Evolutionary conservation across 2,888 invertebrate genomes (phyloP).

Genomic region (Ligdia adustata): DNA sequence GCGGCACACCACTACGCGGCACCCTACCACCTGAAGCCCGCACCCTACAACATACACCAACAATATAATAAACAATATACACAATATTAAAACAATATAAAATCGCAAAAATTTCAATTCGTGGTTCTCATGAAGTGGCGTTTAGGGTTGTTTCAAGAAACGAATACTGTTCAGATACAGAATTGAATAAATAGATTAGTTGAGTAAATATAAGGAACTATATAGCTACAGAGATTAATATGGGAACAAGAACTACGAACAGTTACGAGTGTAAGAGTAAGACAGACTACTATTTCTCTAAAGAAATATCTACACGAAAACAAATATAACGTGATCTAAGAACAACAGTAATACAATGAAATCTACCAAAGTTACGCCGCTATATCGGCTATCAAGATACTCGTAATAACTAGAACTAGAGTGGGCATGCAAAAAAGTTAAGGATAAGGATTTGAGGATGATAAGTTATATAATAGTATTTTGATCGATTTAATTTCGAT

Average conservation of each 20-base stretch:
- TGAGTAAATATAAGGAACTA: conserved; percentile 2
- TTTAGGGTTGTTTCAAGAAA: too few relatives aligned
- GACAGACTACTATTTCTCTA: conserved; percentile 13
- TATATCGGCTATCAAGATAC: conserved; percentile 16
- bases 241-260: conserved; percentile 13
- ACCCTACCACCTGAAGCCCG: conserved; percentile 97
- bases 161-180: too few relatives aligned
- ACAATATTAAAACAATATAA: too few relatives aligned
- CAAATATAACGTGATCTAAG: conserved; percentile 18
- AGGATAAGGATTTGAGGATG: conserved; percentile 12
- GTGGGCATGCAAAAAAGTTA: conserved; percentile 23
- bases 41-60: conserved; percentile 87
- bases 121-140: too few relatives aligned
- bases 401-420: conserved; percentile 25
- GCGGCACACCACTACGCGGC: conserved; percentile 97
- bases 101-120: too few relatives aligned
- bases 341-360: conserved; percentile 20
- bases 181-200: too few relatives aligned
- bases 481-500: conserved; percentile 9
- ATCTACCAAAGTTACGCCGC: conserved; percentile 19
- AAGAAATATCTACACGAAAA: conserved; percentile 16
- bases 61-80: neutral
- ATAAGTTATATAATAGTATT: conserved; percentile 13
- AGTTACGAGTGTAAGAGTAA: neutral
- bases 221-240: conserved; percentile 21